Conservation (phyloP, 2,113 vertebrate species). For the Upupa epops region DNA sequence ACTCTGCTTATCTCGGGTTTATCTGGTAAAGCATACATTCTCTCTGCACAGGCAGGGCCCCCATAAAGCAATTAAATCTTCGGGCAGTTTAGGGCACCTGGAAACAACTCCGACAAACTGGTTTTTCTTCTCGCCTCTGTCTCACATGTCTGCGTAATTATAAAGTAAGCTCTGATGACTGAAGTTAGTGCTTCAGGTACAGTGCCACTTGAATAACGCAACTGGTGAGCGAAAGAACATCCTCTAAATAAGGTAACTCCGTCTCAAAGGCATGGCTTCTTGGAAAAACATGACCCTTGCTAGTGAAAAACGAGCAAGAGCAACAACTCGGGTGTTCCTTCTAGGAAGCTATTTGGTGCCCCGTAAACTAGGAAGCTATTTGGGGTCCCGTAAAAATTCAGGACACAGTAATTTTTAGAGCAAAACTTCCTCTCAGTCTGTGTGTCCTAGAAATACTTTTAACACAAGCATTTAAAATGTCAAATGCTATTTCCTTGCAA, state of each 20-base stretch:
- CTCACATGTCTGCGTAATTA: conserved; percentile 44
- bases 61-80: conserved; percentile 34
- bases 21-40: not conserved
- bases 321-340: not conserved
- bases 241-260: not conserved
- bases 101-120: conserved; percentile 36
- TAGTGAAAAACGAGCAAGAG: not conserved
- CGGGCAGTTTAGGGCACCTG: not conserved
- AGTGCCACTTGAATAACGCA: too few relatives aligned
- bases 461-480: not conserved
- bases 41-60: not conserved
- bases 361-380: not conserved
- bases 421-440: not conserved
- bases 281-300: not conserved
- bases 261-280: not conserved
- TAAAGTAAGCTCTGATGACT: conserved; percentile 11
- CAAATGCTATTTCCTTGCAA: not conserved
- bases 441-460: not conserved
- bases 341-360: not conserved
- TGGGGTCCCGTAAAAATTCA: not conserved
- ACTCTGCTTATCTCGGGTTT: not conserved
- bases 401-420: not conserved
- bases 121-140: conserved; percentile 56
- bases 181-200: not conserved
- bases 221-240: not conserved